A percentile compares a stretch with the other conserved stretches of the same genome.
phyloP scores from a whole-genome alignment of 2,797 vertebrate species.

The Betta splendens region DNA sequence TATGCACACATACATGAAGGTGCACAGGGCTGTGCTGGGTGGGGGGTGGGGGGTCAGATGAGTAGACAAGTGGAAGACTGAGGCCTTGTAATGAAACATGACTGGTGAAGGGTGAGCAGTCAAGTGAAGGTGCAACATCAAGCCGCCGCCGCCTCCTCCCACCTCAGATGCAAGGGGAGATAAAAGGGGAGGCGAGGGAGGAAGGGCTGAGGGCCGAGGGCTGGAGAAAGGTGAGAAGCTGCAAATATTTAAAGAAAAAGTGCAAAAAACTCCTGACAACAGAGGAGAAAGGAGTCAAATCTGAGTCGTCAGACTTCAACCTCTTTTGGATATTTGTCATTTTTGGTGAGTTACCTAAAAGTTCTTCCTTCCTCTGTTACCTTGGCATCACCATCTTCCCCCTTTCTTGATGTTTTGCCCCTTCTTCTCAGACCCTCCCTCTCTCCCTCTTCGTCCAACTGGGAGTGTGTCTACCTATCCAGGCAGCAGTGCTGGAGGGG shows the following conservation, averaged over 20 bases:
- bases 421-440: not conserved
- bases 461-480: conserved; percentile 67
- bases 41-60: conserved; percentile 26
- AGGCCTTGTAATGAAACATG: conserved; percentile 66
- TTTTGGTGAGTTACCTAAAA: not conserved
- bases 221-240: conserved; percentile 28
- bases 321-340: too few species aligned
- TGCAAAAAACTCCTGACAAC: conserved; percentile 16
- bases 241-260: conserved; percentile 27
- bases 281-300: too few species aligned
- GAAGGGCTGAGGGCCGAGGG: conserved; percentile 25
- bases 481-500: conserved; percentile 63
- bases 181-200: conserved; percentile 20
- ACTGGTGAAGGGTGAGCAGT: conserved; percentile 61
- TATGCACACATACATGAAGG: not conserved
- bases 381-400: not conserved
- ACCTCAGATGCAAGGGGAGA: conserved; percentile 36
- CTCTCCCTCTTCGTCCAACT: conserved; percentile 20
- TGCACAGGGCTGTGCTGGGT: conserved; percentile 16
- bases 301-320: too few species aligned
- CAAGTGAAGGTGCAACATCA: conserved; percentile 52
- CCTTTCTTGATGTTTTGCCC: conserved; percentile 8
- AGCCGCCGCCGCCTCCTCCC: conserved; percentile 23
- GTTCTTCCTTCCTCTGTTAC: conserved; percentile 6
- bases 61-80: conserved; percentile 46